These are phyloP conservation scores for Heteronetta atricapilla DNA, from an alignment of 2,113 vertebrate genomes.

Conservation along the genomic window DNA sequence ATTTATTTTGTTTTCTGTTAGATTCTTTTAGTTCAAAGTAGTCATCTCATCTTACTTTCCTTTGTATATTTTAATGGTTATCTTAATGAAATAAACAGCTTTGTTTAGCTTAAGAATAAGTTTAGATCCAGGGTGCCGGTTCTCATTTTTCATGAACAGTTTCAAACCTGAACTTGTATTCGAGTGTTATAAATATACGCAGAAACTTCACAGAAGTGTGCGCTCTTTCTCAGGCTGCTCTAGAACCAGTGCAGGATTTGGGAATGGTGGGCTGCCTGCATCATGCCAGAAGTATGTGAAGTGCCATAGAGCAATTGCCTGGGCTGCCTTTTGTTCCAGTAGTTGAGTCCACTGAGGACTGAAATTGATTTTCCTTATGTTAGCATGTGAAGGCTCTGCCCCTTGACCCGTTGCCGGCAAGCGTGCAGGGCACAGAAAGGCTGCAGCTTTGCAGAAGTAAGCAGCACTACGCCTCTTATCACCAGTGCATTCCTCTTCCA, in stretches of 20 bases:
- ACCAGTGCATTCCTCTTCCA: constrained; percentile 22
- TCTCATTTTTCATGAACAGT: not conserved
- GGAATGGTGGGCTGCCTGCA: constrained; percentile 50
- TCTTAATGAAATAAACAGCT: not conserved
- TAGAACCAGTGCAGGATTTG: not conserved
- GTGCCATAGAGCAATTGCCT: constrained; percentile 68
- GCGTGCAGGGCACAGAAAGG: constrained; percentile 46
- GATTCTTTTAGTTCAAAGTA: not conserved
- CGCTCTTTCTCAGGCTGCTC: not conserved
- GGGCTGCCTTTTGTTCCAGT: constrained; percentile 65
- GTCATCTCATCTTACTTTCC: not conserved
- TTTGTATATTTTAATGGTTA: not conserved
- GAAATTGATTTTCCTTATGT: constrained; percentile 76
- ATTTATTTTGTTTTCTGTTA: not conserved
- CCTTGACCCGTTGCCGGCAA: constrained; percentile 35
- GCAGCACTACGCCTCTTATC: constrained; percentile 36
- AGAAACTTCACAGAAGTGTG: not conserved
- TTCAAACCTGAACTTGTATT: not conserved
- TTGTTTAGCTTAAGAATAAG: not conserved
- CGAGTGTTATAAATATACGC: not conserved
- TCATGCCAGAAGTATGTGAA: constrained; percentile 49
- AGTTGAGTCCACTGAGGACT: constrained; percentile 68
- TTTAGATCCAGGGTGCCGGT: not conserved
- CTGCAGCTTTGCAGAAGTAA: constrained; percentile 53
- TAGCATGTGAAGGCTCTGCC: constrained; percentile 54